Evolutionary conservation across 2,797 vertebrate species (phyloP).

Genomic region (Enteromius radiatus): DNA sequence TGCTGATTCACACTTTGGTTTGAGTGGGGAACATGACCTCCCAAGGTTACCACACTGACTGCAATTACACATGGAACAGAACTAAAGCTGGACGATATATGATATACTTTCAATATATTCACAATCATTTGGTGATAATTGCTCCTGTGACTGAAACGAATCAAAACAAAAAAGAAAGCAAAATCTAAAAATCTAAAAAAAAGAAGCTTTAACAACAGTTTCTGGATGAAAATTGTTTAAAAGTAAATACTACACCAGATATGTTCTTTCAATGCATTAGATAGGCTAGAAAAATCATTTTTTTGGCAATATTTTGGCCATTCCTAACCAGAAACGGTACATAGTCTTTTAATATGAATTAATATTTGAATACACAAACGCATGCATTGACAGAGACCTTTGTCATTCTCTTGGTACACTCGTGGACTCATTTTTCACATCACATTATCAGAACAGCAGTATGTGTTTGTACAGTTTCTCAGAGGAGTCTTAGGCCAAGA

Average conservation of each 20-base stretch:
- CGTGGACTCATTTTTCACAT: conserved; percentile 40
- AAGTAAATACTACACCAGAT: not conserved
- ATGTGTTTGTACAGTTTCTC: conserved; percentile 22
- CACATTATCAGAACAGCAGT: not conserved
- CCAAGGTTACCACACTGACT: conserved; percentile 39
- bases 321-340: not conserved
- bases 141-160: not conserved
- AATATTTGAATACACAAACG: not conserved
- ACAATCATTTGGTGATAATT: not conserved
- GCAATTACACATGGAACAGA: not conserved
- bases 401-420: not conserved
- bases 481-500: conserved; percentile 33
- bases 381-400: not conserved
- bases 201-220: not conserved
- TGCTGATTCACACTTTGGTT: conserved; percentile 75
- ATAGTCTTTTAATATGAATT: too few relatives aligned
- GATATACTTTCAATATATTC: not conserved
- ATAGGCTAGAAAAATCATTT: too few relatives aligned
- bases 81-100: not conserved
- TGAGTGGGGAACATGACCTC: conserved; percentile 42
- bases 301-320: too few relatives aligned
- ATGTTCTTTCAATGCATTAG: not conserved
- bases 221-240: not conserved
- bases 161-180: not conserved
- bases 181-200: not conserved